phyloP scores from a whole-genome alignment of 2,113 vertebrate genomes.

The Stictonetta naevosa region DNA sequence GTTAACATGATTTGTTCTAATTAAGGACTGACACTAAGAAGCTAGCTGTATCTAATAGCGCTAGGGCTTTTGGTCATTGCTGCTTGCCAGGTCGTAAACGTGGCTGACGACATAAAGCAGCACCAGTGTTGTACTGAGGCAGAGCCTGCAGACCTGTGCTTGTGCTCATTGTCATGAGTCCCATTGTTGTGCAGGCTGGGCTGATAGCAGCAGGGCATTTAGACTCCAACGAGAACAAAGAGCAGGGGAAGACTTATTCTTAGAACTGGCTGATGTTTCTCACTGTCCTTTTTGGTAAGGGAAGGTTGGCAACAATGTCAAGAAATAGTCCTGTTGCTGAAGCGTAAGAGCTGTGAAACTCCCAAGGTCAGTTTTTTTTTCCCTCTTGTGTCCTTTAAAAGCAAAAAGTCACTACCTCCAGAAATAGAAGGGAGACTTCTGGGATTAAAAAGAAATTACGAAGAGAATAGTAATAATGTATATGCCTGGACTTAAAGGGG shows the following conservation, averaged over 20 bases:
- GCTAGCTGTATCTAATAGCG: not conserved
- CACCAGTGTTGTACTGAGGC: not conserved
- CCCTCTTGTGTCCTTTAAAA: not conserved
- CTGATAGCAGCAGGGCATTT: not conserved
- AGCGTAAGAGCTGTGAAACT: not conserved
- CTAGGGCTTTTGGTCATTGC: not conserved
- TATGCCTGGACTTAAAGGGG: not conserved
- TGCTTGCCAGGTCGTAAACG: not conserved
- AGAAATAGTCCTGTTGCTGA: not conserved
- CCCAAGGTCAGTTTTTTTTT: not conserved
- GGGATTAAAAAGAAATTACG: not conserved
- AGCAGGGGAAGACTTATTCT: not conserved
- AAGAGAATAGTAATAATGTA: too few relatives aligned
- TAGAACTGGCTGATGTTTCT: not conserved
- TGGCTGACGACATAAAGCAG: not conserved
- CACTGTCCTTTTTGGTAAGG: not conserved
- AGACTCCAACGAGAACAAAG: not conserved
- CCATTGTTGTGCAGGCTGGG: not conserved
- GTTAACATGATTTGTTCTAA: constrained; percentile 36
- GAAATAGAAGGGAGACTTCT: not conserved
- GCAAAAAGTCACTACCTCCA: not conserved
- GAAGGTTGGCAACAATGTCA: not conserved
- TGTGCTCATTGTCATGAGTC: not conserved
- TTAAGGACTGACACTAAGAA: constrained; percentile 6
- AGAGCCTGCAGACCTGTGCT: not conserved